These are phyloP conservation scores for Gymnobelideus leadbeateri DNA, from an alignment of 2,113 vertebrate genomes.

Conservation along the genomic window DNA sequence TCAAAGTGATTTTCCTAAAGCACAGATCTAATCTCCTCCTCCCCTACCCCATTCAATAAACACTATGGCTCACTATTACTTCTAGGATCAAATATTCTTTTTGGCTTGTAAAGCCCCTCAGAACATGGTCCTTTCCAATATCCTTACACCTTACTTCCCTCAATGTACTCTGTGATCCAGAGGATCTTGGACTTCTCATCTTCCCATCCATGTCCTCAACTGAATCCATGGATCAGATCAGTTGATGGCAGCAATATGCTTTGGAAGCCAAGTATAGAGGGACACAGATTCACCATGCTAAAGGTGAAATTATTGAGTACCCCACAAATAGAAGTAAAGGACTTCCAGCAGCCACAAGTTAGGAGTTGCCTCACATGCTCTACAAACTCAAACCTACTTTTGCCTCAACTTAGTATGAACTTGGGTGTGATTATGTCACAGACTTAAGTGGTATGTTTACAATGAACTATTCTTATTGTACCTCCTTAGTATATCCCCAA, in stretches of 20 bases:
- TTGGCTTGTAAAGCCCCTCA: background rate
- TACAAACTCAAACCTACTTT: background rate
- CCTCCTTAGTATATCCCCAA: background rate
- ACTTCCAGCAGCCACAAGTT: background rate
- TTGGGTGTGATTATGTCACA: background rate
- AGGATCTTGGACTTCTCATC: background rate
- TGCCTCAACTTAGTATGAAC: background rate
- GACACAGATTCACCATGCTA: background rate
- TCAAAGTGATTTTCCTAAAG: background rate
- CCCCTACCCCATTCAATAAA: background rate
- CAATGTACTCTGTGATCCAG: background rate
- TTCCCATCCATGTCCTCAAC: background rate
- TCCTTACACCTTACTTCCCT: background rate
- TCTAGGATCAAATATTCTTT: background rate
- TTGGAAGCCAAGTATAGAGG: background rate
- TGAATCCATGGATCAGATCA: background rate
- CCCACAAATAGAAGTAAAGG: background rate
- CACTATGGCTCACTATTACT: background rate
- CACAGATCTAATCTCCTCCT: background rate
- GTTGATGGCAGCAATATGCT: background rate
- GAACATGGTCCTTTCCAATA: background rate
- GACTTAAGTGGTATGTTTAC: background rate
- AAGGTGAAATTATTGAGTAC: background rate
- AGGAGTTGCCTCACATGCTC: background rate
- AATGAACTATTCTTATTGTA: background rate